Evolutionary conservation across 2,888 invertebrate species (phyloP).

Genomic region (Ramazzottius varieornatus): DNA sequence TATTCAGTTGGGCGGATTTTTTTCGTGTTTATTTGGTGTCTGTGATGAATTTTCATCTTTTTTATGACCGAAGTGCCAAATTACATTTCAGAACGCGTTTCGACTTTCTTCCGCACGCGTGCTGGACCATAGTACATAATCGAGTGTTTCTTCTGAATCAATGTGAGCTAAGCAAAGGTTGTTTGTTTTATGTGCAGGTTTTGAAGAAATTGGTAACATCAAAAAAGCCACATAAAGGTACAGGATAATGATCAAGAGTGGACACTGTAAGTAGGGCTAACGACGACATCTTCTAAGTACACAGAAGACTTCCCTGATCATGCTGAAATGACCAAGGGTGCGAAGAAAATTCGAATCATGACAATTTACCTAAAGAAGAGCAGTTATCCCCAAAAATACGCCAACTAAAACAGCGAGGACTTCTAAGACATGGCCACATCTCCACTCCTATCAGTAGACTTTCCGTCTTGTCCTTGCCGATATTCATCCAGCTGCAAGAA

Average conservation of each 20-base stretch:
- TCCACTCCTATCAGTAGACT: too few relatives aligned
- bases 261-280: background rate
- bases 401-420: too few relatives aligned
- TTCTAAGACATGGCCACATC: too few relatives aligned
- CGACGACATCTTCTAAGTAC: too few relatives aligned
- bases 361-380: too few relatives aligned
- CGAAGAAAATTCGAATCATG: background rate
- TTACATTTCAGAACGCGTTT: too few relatives aligned
- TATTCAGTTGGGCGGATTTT: too few relatives aligned
- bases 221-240: background rate
- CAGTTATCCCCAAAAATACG: too few relatives aligned
- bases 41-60: background rate
- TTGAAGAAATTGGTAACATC: too few relatives aligned
- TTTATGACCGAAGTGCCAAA: background rate
- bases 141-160: background rate
- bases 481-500: slow-evolving; percentile 1
- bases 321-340: background rate
- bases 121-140: background rate
- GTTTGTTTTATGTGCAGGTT: too few relatives aligned
- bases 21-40: background rate
- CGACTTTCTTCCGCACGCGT: background rate
- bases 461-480: too few relatives aligned
- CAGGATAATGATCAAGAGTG: background rate
- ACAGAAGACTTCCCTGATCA: background rate
- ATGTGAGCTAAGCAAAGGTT: too few relatives aligned